Base-by-base conservation (phyloP, 2,888 invertebrate genomes). In the Frankliniella fusca region DNA sequence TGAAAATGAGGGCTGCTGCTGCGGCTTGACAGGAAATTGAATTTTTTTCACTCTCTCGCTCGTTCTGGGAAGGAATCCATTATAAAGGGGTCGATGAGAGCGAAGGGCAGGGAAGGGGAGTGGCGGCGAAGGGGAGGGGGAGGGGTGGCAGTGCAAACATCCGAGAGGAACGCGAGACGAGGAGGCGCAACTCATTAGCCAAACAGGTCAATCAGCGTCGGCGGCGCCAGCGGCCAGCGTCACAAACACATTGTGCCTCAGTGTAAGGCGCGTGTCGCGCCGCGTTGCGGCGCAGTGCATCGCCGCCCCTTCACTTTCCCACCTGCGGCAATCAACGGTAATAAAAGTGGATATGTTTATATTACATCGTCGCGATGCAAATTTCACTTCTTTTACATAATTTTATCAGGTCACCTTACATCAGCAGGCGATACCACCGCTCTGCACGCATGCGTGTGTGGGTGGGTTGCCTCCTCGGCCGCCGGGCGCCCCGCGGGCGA, bases 61-160 rank as follows among this genome's bases (percentile, higher is more conserved):
- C 70, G 70, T 76, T 76, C 70, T 76, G 70, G 70, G 70, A 76
- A 76, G 70, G 70, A 76, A 76, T 76, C 70, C 70, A 76, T 76
- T 76, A 76, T 76, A 76, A 76, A 76, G 70, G 70, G 70, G 70
- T 76, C 70, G 70, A 76, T 76, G 23, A 27, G 70, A 23, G 70
- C n/a, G 23, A 11, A 23, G n/a, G 70, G 70, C 11, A n/a, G 65
- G n/a, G 65, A 23, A 11, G 70, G 70, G 70, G 70, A 23, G 5
- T 10, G 65, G 65, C 20, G 70, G 70, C 8, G 70, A 12, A 5
- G 38, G 61, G 18, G 0, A 18, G 61, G 7, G 61, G 0, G 1
- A 18, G 61, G 20, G 15, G 11, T n/a, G 20, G 61, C 61, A 61
- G 61, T n/a, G 18, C 20, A 18, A n/a, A 7, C 61, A n/a, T 61